phyloP scores from a whole-genome alignment of 2,113 vertebrate genomes.

The Poeciliopsis turrubarensis region DNA sequence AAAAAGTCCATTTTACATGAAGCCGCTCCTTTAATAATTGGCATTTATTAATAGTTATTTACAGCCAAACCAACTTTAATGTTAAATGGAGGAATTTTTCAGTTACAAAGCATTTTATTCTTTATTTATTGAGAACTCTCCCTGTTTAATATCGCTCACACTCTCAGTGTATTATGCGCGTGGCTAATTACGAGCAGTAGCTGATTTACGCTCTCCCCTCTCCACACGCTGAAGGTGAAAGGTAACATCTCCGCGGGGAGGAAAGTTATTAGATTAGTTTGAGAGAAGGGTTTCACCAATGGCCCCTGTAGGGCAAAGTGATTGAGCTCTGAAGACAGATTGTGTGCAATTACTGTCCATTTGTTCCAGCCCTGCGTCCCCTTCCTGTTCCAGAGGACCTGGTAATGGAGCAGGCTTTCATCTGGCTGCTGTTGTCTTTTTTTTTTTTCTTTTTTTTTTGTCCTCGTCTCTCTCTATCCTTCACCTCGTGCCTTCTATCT shows the following conservation, averaged over 20 bases:
- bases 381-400: constrained; percentile 23
- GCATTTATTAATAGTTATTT: too few relatives aligned
- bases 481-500: neutral
- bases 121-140: neutral
- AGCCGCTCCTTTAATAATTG: too few relatives aligned
- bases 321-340: constrained; percentile 75
- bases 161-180: constrained; percentile 6
- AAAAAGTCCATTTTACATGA: too few relatives aligned
- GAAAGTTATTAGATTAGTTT: constrained; percentile 69
- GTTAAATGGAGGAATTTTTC: too few relatives aligned
- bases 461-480: constrained; percentile 5
- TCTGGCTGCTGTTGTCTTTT: constrained; percentile 47
- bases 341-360: constrained; percentile 75
- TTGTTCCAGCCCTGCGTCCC: constrained; percentile 60
- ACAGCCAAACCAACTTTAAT: too few relatives aligned
- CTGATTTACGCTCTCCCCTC: constrained; percentile 7
- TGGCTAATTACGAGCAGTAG: constrained; percentile 20
- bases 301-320: constrained; percentile 59
- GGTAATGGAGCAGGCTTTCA: constrained; percentile 54
- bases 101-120: neutral
- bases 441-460: constrained; percentile 28
- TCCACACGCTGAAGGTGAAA: constrained; percentile 49
- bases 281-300: constrained; percentile 60
- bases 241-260: constrained; percentile 47
- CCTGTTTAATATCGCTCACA: constrained; percentile 11